A percentile compares a stretch with the other conserved stretches of the same genome.
Evolutionary conservation across 1,140 invertebrate species (phyloP).

Genomic region (Drosophila carrolli): DNA sequence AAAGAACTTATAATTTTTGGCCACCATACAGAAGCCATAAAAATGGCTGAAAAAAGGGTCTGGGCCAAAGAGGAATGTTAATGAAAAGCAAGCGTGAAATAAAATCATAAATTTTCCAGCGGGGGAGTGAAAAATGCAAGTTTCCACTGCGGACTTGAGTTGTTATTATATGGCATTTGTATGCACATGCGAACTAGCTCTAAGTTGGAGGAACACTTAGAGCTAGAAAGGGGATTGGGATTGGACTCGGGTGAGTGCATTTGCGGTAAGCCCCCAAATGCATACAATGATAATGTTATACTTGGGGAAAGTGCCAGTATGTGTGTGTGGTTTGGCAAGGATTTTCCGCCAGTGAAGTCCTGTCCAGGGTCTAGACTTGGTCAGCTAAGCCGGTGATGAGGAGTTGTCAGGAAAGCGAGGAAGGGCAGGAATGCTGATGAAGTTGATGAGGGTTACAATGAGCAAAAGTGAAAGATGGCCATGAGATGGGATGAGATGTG

Average conservation of each 20-base stretch:
- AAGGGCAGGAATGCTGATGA: slow-evolving; percentile 18
- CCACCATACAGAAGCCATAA: slow-evolving; percentile 40
- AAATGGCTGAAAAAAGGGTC: slow-evolving; percentile 23
- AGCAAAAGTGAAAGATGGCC: slow-evolving; percentile 14
- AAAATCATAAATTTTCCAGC: slow-evolving; percentile 81
- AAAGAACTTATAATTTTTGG: slow-evolving; percentile 75
- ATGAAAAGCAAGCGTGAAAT: slow-evolving; percentile 83
- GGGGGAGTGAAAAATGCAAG: slow-evolving; percentile 19
- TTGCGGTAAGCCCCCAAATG: slow-evolving; percentile 69
- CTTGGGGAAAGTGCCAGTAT: slow-evolving; percentile 27
- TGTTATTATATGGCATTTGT: slow-evolving; percentile 70
- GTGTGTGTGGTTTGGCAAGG: slow-evolving; percentile 46
- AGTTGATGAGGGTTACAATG: slow-evolving; percentile 32
- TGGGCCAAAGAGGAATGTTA: slow-evolving; percentile 59
- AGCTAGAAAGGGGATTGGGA: slow-evolving; percentile 11
- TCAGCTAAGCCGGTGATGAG: slow-evolving; percentile 57
- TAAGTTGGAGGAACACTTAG: slow-evolving; percentile 7
- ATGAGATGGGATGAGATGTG: slow-evolving; percentile 12
- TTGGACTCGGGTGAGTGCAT: slow-evolving; percentile 65
- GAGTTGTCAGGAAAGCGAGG: slow-evolving; percentile 4
- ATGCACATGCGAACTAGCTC: slow-evolving; percentile 34
- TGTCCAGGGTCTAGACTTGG: slow-evolving; percentile 61
- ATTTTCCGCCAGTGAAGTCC: slow-evolving; percentile 25
- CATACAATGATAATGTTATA: slow-evolving; percentile 69
- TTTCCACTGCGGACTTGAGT: slow-evolving; percentile 13